Percentiles rank a stretch among this genome's conserved stretches.
These are phyloP conservation scores for Gymnocheta viridis DNA, from an alignment of 2,888 invertebrate species.

Conservation along the genomic window DNA sequence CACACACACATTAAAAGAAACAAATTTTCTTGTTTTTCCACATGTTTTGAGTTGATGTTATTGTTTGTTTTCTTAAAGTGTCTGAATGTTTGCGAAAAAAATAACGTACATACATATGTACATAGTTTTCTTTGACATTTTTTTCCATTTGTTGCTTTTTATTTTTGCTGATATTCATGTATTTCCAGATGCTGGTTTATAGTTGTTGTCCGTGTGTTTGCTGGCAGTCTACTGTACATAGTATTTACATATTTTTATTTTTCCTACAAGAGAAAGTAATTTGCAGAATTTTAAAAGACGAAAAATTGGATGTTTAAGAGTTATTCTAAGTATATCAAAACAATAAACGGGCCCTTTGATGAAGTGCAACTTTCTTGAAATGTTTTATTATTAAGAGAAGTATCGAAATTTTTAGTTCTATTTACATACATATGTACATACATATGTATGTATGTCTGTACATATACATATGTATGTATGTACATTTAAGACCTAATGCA, in stretches of 20 bases:
- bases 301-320: no score
- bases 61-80: constrained; percentile 33
- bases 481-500: no score
- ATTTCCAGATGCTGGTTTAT: constrained; percentile 35
- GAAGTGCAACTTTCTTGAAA: no score
- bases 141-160: constrained; percentile 12
- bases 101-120: neutral
- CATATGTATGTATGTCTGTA: no score
- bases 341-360: no score
- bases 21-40: constrained; percentile 42
- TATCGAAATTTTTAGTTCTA: no score
- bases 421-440: no score
- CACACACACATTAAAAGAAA: neutral
- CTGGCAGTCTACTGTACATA: neutral
- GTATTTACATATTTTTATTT: neutral
- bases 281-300: constrained; percentile 59
- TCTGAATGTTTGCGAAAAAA: neutral
- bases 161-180: constrained; percentile 46
- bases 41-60: constrained; percentile 34
- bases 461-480: no score
- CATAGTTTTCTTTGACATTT: constrained; percentile 26
- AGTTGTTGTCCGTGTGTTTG: constrained; percentile 31
- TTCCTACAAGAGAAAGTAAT: constrained; percentile 56
- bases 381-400: no score
- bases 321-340: no score